phyloP scores from a whole-genome alignment of 2,888 invertebrate species.

The Ferdinandea cuprea region DNA sequence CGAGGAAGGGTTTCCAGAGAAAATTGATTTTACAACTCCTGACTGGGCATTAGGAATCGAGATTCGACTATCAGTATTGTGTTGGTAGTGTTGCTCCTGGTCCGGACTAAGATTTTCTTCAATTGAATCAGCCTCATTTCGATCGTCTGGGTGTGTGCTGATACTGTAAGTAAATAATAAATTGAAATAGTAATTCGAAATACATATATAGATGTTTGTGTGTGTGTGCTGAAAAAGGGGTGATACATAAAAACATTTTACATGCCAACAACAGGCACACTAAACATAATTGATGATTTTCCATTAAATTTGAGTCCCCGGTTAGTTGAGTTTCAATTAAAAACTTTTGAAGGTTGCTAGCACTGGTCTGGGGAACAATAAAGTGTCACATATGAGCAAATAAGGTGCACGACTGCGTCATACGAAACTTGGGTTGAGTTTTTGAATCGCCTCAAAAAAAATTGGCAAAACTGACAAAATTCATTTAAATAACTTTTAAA shows the following conservation, averaged over 20 bases:
- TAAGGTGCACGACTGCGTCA: too few relatives aligned
- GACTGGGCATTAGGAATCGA: slow-evolving; percentile 75
- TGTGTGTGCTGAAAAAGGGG: neutral
- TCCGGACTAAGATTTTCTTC: slow-evolving; percentile 80
- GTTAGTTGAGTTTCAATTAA: too few relatives aligned
- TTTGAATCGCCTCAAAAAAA: too few relatives aligned
- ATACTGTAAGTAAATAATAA: slow-evolving; percentile 12
- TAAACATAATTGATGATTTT: too few relatives aligned
- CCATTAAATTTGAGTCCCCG: too few relatives aligned
- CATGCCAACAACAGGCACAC: too few relatives aligned
- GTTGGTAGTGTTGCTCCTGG: slow-evolving; percentile 72
- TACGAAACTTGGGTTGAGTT: too few relatives aligned
- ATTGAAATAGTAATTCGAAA: neutral
- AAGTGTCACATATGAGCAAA: too few relatives aligned
- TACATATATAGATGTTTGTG: neutral
- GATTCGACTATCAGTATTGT: slow-evolving; percentile 72
- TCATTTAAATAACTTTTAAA: too few relatives aligned
- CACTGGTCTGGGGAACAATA: too few relatives aligned
- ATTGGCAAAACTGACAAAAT: too few relatives aligned
- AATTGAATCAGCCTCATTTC: slow-evolving; percentile 76
- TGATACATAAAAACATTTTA: neutral
- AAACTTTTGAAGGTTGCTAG: too few relatives aligned
- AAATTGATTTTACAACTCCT: slow-evolving; percentile 51
- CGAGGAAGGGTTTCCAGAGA: slow-evolving; percentile 64
- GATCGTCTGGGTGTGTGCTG: slow-evolving; percentile 67